A percentile compares a stretch with the other conserved stretches of the same genome.
These are phyloP conservation scores for Scalopus aquaticus DNA, from an alignment of 2,113 vertebrate genomes.

Conservation along the genomic window DNA sequence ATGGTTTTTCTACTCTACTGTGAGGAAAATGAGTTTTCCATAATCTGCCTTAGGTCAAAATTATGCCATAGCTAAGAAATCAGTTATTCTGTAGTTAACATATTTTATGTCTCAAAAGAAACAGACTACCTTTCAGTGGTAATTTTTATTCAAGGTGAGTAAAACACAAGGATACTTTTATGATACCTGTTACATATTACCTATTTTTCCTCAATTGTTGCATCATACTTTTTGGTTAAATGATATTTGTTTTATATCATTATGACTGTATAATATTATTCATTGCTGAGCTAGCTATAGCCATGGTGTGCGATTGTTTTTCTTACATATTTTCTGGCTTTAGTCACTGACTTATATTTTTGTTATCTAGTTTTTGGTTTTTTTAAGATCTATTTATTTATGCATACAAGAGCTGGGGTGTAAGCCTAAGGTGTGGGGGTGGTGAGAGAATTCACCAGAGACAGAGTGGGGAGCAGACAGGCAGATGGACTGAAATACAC, in stretches of 20 bases:
- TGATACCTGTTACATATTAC: background rate
- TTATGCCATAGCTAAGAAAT: background rate
- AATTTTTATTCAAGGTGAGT: slow-evolving; percentile 12
- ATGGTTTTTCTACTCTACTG: background rate
- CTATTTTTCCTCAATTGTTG: background rate
- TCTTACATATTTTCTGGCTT: background rate
- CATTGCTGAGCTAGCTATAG: background rate
- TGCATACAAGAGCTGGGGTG: too few species aligned
- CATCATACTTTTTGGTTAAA: background rate
- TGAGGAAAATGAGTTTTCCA: slow-evolving; percentile 5
- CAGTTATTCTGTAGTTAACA: background rate
- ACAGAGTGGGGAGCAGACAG: too few species aligned
- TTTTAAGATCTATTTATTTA: too few species aligned
- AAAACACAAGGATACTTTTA: background rate
- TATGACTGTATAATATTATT: background rate
- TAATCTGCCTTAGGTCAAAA: background rate
- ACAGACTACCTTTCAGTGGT: slow-evolving; percentile 8
- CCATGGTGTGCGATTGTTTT: background rate
- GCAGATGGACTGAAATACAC: too few species aligned
- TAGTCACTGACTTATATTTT: slow-evolving; percentile 18
- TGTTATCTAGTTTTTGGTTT: too few species aligned
- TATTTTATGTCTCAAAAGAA: background rate
- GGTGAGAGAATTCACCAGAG: too few species aligned
- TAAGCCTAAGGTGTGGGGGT: too few species aligned
- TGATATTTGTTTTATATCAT: background rate